These are phyloP conservation scores for Melanostigma gelatinosum DNA, from an alignment of 2,113 vertebrate genomes.

Conservation along the genomic window DNA sequence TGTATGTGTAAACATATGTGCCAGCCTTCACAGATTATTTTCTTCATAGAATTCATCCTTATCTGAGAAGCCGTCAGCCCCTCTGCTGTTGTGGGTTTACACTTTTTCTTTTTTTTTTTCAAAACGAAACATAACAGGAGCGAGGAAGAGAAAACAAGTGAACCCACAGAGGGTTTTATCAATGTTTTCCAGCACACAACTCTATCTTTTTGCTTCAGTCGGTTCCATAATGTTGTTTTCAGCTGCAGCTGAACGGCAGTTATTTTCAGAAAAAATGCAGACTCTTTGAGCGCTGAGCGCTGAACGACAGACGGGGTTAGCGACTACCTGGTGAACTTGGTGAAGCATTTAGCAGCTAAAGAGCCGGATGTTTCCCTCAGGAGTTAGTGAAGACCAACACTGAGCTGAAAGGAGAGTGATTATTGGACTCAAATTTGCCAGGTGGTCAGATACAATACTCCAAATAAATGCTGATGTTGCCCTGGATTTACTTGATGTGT, in stretches of 20 bases:
- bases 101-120: neutral
- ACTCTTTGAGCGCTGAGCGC: too few relatives aligned
- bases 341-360: neutral
- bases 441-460: too few relatives aligned
- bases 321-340: neutral
- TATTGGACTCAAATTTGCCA: too few relatives aligned
- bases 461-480: neutral
- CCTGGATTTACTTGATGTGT: neutral
- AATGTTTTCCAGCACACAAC: neutral
- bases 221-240: neutral
- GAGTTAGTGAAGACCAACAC: neutral
- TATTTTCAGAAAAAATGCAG: too few relatives aligned
- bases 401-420: neutral
- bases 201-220: neutral
- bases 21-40: neutral
- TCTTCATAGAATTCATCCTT: neutral
- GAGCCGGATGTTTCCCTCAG: neutral
- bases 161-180: neutral
- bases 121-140: neutral
- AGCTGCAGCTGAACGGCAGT: too few relatives aligned
- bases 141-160: neutral
- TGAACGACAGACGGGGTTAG: neutral
- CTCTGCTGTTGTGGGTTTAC: neutral
- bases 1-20: neutral
- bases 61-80: neutral